A percentile compares a stretch with the other conserved stretches of the same genome.
Conservation (phyloP, 2,797 vertebrate species). For the Thalassophryne amazonica region DNA sequence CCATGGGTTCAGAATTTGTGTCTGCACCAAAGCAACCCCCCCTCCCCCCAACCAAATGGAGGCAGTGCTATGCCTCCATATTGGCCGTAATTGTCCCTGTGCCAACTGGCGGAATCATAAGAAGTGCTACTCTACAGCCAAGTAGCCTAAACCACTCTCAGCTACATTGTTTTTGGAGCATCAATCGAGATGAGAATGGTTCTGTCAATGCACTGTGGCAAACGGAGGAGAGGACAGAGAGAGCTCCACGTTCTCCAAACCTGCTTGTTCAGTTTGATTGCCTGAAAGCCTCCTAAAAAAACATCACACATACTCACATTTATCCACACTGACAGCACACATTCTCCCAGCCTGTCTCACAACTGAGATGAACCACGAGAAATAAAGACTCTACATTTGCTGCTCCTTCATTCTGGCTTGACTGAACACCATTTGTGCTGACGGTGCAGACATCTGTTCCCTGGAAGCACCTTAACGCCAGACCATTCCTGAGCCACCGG, state of each 20-base stretch:
- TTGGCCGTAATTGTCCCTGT: too few relatives aligned
- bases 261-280: conserved; percentile 64
- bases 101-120: background rate
- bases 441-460: conserved; percentile 24
- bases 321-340: conserved; percentile 42
- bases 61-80: too few relatives aligned
- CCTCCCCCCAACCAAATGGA: too few relatives aligned
- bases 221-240: conserved; percentile 12
- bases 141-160: conserved; percentile 1
- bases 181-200: conserved; percentile 29
- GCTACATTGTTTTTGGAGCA: conserved; percentile 27
- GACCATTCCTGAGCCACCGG: conserved; percentile 42
- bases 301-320: conserved; percentile 34
- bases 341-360: conserved; percentile 6
- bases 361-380: conserved; percentile 20
- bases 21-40: too few relatives aligned
- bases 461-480: conserved; percentile 35
- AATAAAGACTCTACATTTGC: conserved; percentile 46
- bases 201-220: conserved; percentile 9
- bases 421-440: conserved; percentile 27
- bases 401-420: conserved; percentile 30
- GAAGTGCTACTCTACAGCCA: conserved; percentile 5
- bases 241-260: conserved; percentile 46
- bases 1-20: too few relatives aligned
- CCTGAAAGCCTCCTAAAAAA: conserved; percentile 57